Conservation (phyloP, 2,888 invertebrate species). For the Lasioglossum leucozonium region DNA sequence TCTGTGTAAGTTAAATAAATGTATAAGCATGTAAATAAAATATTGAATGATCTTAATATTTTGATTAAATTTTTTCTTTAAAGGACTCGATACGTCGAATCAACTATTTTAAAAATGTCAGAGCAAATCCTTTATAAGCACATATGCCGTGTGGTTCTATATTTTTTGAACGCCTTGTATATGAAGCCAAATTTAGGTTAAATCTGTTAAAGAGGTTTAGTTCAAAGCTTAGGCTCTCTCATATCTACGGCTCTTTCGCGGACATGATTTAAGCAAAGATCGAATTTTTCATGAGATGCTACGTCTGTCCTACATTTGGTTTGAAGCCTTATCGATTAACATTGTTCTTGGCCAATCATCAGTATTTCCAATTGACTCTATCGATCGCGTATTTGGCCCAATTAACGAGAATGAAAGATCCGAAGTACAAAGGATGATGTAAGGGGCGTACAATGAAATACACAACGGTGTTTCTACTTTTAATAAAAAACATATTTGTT, state of each 20-base stretch:
- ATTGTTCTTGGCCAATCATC: background rate
- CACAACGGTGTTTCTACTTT: conserved; percentile 30
- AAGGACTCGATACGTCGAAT: background rate
- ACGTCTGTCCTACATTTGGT: background rate
- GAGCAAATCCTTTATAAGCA: no score
- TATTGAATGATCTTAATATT: background rate
- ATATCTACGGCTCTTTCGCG: background rate
- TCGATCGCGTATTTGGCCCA: background rate
- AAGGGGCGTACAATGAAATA: background rate
- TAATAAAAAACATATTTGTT: conserved; percentile 69
- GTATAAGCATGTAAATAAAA: conserved; percentile 26
- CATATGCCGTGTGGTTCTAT: background rate
- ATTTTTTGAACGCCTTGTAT: background rate
- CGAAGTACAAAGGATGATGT: background rate
- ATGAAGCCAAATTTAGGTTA: background rate
- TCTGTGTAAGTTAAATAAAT: background rate
- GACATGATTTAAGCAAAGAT: background rate
- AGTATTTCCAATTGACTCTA: background rate
- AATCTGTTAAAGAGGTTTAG: background rate
- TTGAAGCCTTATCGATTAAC: conserved; percentile 3
- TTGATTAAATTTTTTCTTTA: no score
- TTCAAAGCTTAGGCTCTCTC: background rate
- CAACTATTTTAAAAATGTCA: background rate
- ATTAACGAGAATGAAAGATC: background rate
- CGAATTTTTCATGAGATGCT: background rate